Percentiles rank a stretch among this genome's conserved stretches.
Conservation (phyloP, 1,140 invertebrate species). For the Achroia grisella region DNA sequence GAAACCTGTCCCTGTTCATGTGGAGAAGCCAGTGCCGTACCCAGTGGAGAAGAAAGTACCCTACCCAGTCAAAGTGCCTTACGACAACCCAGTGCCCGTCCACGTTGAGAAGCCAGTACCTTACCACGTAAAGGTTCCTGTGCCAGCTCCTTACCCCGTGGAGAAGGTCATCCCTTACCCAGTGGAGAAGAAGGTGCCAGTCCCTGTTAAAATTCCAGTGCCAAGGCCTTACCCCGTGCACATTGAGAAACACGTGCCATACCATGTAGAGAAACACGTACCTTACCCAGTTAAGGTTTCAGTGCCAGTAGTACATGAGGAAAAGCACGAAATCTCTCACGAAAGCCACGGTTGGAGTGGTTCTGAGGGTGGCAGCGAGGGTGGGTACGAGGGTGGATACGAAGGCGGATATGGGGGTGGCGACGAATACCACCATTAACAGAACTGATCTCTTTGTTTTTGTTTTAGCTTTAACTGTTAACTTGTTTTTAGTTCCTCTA, state of each 20-base stretch:
- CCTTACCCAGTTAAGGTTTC: slow-evolving; percentile 73
- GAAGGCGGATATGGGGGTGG: slow-evolving; percentile 24
- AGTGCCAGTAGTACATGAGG: slow-evolving; percentile 68
- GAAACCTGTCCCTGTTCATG: slow-evolving; percentile 74
- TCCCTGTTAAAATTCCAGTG: slow-evolving; percentile 76
- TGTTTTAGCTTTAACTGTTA: slow-evolving; percentile 71
- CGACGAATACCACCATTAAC: slow-evolving; percentile 40
- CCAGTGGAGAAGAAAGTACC: slow-evolving; percentile 77
- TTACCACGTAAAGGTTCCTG: slow-evolving; percentile 74
- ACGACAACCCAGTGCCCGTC: slow-evolving; percentile 77
- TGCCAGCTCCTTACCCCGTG: slow-evolving; percentile 74
- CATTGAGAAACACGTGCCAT: slow-evolving; percentile 79
- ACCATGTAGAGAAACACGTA: slow-evolving; percentile 76
- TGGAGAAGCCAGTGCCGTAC: slow-evolving; percentile 78
- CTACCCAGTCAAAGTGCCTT: slow-evolving; percentile 76
- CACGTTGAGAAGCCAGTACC: slow-evolving; percentile 76
- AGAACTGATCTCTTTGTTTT: slow-evolving; percentile 65
- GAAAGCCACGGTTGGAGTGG: slow-evolving; percentile 27
- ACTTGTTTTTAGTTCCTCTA: slow-evolving; percentile 63
- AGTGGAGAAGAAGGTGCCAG: slow-evolving; percentile 76
- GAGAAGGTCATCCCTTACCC: slow-evolving; percentile 76
- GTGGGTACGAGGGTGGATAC: slow-evolving; percentile 24
- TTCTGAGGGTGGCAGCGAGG: slow-evolving; percentile 25
- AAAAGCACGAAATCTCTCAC: slow-evolving; percentile 45
- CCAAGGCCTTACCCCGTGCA: slow-evolving; percentile 74